Conservation (phyloP, 1,140 invertebrate species). For the Drosophila tsacasi region DNA sequence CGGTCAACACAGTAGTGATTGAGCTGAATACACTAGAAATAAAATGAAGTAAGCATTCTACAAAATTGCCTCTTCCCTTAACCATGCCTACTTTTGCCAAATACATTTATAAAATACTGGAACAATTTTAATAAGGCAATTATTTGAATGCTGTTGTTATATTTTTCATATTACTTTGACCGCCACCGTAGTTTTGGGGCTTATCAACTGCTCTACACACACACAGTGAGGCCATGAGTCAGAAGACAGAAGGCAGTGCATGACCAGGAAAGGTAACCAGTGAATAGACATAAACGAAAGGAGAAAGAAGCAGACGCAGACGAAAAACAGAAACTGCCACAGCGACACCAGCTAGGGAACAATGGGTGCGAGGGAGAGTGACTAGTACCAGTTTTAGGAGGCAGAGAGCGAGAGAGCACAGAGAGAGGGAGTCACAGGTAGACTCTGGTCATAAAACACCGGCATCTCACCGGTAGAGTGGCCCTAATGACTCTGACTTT, state of each 20-base stretch:
- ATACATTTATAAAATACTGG: too few species aligned
- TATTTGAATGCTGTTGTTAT: neutral
- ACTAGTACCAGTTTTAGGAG: conserved; percentile 9
- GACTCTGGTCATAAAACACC: conserved; percentile 60
- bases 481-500: conserved; percentile 71
- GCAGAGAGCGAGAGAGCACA: conserved; percentile 7
- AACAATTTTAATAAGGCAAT: neutral
- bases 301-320: conserved; percentile 58
- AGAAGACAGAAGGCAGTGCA: conserved; percentile 67
- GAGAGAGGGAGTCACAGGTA: conserved; percentile 29
- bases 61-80: neutral
- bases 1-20: neutral
- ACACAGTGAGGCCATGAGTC: conserved; percentile 61
- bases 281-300: conserved; percentile 66
- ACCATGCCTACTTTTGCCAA: too few species aligned
- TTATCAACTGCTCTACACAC: conserved; percentile 59
- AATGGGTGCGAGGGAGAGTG: conserved; percentile 39
- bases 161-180: conserved; percentile 4
- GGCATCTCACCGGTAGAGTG: conserved; percentile 37
- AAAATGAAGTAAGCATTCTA: neutral
- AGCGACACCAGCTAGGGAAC: conserved; percentile 61
- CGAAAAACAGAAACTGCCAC: conserved; percentile 58
- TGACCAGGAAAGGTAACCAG: conserved; percentile 77
- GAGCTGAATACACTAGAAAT: too few species aligned
- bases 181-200: conserved; percentile 23